Base-by-base conservation (phyloP, 2,888 invertebrate genomes). In the Meiosimyza platycephala region DNA sequence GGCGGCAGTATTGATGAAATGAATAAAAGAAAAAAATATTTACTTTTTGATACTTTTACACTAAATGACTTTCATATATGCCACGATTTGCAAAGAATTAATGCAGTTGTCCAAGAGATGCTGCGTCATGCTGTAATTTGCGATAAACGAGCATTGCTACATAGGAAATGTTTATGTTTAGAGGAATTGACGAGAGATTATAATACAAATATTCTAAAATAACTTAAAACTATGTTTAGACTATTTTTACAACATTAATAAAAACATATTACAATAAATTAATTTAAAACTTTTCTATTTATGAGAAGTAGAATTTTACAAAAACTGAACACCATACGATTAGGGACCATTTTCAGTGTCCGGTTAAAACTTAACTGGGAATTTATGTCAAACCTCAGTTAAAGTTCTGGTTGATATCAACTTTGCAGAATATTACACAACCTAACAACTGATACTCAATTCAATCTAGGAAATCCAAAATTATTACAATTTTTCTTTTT, bases 11-110 rank as follows among this genome's bases (percentile, higher is more conserved):
- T 50, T 64, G 33, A 33, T 7, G 54, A n/a, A 2, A 15, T 51
- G 16, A 33, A 28, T 40, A 72, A 75, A 71, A 62, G 55, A 73
- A 72, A 73, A 16, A 75, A 73, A 70, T 52, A 22, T 54, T 52
- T 83, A 83, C 79, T 83, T 80, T 84, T 84, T 78, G 77, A 82
- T 76, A 78, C 76, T 72, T 86, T 78, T 79, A 79, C 75, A 77
- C 80, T 82, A 73, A 84, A 81, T 74, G 79, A 82, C 68, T 83
- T 79, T 76, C 86, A 85, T 75, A 76, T 83, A 67, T 77, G 78
- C 18, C 78, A 81, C 76, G 86, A 85, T 80, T 79, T 85, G 72
- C 75, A 79, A 59, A 78, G 79, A 52, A 80, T 85, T 67, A 77
- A 76, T 13, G 72, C 73, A 13, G 77, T 85, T 9, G 76, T 85